These are phyloP conservation scores for Uropetala carovei DNA, from an alignment of 2,888 invertebrate genomes.

Conservation along the genomic window DNA sequence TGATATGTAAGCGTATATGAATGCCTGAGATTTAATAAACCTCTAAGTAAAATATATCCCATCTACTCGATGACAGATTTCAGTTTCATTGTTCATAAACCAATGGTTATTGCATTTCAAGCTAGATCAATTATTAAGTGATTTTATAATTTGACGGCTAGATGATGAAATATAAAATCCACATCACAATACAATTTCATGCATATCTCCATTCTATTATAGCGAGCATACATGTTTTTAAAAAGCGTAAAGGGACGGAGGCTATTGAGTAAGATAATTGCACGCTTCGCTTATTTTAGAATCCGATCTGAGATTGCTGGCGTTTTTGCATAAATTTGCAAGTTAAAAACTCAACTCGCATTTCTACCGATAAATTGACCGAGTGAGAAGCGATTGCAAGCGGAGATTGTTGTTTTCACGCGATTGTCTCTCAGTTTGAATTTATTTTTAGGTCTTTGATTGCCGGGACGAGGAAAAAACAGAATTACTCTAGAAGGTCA, in stretches of 20 bases:
- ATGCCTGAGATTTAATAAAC: neutral
- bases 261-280: neutral
- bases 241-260: neutral
- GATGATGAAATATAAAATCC: conserved; percentile 1
- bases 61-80: neutral
- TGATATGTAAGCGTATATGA: too few relatives aligned
- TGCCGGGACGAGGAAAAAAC: too few relatives aligned
- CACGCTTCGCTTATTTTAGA: neutral
- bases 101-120: neutral
- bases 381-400: neutral
- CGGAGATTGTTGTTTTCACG: neutral
- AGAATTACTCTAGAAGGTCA: too few relatives aligned
- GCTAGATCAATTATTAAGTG: neutral
- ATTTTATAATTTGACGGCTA: neutral
- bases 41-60: neutral
- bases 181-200: neutral
- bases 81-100: neutral
- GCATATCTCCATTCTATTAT: neutral
- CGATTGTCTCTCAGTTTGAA: neutral
- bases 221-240: neutral
- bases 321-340: neutral
- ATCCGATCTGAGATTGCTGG: neutral
- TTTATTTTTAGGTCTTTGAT: too few relatives aligned
- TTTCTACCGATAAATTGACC: neutral
- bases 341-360: neutral